Evolutionary conservation across 2,797 vertebrate species (phyloP).

Genomic region (Malacoraja senta): DNA sequence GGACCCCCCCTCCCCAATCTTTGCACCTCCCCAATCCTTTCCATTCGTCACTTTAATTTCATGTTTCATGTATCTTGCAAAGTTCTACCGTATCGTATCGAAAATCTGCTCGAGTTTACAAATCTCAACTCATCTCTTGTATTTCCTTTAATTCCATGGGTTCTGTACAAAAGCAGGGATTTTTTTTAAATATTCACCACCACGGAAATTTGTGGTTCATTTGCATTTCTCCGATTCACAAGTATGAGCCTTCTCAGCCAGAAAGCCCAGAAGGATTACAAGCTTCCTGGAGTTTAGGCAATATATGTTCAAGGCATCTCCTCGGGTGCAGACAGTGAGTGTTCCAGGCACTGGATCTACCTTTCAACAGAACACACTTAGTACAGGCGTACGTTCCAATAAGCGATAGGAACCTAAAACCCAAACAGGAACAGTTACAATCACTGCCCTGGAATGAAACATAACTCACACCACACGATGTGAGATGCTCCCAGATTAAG

Average conservation of each 20-base stretch:
- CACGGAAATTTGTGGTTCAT: not conserved
- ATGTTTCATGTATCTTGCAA: too few relatives aligned
- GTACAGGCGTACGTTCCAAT: not conserved
- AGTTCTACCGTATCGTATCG: too few relatives aligned
- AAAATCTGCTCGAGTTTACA: conserved; percentile 1
- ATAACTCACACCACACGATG: not conserved
- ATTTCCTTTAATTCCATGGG: not conserved
- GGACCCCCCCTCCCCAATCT: too few relatives aligned
- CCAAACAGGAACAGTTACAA: not conserved
- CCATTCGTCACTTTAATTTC: too few relatives aligned
- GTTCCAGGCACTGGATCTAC: not conserved
- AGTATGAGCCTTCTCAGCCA: not conserved
- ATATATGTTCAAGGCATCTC: not conserved
- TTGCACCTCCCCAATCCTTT: too few relatives aligned
- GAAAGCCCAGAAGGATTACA: not conserved
- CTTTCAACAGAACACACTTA: not conserved
- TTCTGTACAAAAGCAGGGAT: not conserved
- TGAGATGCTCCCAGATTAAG: not conserved
- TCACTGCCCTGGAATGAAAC: not conserved
- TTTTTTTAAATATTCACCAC: not conserved
- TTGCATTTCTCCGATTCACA: not conserved
- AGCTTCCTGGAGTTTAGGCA: not conserved
- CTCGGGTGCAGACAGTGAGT: too few relatives aligned
- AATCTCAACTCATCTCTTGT: not conserved
- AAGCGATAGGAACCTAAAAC: not conserved